Evolutionary conservation across 2,888 invertebrate species (phyloP).

Genomic region (Pediacus dermestoides): DNA sequence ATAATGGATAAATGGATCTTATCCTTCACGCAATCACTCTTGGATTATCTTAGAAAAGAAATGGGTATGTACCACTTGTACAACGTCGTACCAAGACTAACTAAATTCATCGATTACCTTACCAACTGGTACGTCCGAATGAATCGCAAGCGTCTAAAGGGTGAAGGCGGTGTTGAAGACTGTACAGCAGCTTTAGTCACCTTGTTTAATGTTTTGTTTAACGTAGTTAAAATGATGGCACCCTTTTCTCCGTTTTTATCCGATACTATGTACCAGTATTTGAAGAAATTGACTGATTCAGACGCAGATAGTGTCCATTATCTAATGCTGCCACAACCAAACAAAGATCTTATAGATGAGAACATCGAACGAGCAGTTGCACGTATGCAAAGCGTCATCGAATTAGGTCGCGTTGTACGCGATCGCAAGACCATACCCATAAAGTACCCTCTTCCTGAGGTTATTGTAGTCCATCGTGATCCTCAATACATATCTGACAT

Average conservation of each 20-base stretch:
- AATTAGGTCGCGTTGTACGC: constrained; percentile 86
- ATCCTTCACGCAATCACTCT: constrained; percentile 91
- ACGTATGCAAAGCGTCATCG: constrained; percentile 93
- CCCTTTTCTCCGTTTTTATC: constrained; percentile 97
- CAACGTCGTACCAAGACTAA: constrained; percentile 89
- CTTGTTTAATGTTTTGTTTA: constrained; percentile 80
- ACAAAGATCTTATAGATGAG: constrained; percentile 68
- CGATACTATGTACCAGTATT: constrained; percentile 90
- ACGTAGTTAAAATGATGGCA: constrained; percentile 91
- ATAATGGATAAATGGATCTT: constrained; percentile 98
- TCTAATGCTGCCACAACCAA: constrained; percentile 79
- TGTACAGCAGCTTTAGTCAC: constrained; percentile 83
- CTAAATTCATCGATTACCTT: constrained; percentile 94
- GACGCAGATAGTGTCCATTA: constrained; percentile 82
- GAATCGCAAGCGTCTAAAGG: constrained; percentile 93
- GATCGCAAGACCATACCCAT: constrained; percentile 92
- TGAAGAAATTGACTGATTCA: constrained; percentile 63
- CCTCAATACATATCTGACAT: constrained; percentile 73
- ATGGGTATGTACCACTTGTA: constrained; percentile 94
- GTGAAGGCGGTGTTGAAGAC: constrained; percentile 78
- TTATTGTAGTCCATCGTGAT: constrained; percentile 91
- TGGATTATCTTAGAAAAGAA: constrained; percentile 84
- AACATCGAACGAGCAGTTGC: constrained; percentile 86
- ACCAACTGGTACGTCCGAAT: constrained; percentile 99
- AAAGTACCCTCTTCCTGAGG: constrained; percentile 94